phyloP scores from a whole-genome alignment of 92 coral and sea anemone species.

The Palythoa heliodiscus region DNA sequence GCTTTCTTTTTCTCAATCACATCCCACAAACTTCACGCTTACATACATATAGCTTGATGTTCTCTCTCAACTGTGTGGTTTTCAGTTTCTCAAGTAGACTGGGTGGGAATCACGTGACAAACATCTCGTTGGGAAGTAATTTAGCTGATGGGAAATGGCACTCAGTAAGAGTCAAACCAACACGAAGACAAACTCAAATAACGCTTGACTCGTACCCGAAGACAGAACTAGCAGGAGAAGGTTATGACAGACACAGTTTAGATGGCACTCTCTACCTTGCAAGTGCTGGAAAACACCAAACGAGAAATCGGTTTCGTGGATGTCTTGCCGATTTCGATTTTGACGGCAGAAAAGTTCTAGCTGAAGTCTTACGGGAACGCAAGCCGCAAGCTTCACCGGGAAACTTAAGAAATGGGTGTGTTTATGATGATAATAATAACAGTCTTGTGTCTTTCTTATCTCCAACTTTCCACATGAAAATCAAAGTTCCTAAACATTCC shows the following conservation, averaged over 20 bases:
- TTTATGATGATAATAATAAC: slow-evolving; percentile 47
- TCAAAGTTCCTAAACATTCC: slow-evolving; percentile 64
- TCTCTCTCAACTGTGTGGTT: background rate
- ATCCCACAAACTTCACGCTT: too few relatives aligned
- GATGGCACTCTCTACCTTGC: slow-evolving; percentile 68
- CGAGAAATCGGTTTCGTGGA: slow-evolving; percentile 59
- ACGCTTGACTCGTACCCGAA: slow-evolving; percentile 51
- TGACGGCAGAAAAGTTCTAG: slow-evolving; percentile 56
- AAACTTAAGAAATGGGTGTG: slow-evolving; percentile 60
- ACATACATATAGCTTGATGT: too few relatives aligned
- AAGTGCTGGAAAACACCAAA: slow-evolving; percentile 45
- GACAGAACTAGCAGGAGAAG: slow-evolving; percentile 47
- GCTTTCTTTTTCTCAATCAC: too few relatives aligned
- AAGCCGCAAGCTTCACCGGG: slow-evolving; percentile 40
- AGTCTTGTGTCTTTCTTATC: slow-evolving; percentile 65
- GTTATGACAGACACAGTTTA: slow-evolving; percentile 52
- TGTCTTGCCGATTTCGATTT: slow-evolving; percentile 75
- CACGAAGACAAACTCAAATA: slow-evolving; percentile 52
- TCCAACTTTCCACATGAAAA: slow-evolving; percentile 66
- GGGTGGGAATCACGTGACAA: slow-evolving; percentile 66
- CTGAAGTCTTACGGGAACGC: slow-evolving; percentile 26
- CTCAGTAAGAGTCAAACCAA: slow-evolving; percentile 66
- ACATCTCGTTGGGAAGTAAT: slow-evolving; percentile 57
- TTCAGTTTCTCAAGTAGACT: slow-evolving; percentile 58
- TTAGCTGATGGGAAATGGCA: slow-evolving; percentile 89